These are phyloP conservation scores for Balaeniceps rex DNA, from an alignment of 2,113 vertebrate genomes.

Conservation along the genomic window DNA sequence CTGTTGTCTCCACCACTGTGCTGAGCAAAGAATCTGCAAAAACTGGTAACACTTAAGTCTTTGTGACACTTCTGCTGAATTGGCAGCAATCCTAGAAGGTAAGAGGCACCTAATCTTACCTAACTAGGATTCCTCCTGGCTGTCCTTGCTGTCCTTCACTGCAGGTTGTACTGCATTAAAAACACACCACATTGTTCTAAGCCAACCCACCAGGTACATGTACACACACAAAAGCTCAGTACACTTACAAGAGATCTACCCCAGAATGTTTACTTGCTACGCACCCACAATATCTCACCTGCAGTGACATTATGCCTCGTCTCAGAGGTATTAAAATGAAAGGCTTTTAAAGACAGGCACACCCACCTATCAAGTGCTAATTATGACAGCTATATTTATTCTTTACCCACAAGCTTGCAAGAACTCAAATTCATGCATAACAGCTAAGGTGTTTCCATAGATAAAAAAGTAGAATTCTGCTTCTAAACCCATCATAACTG, in stretches of 20 bases:
- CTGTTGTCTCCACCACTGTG: background rate
- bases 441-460: background rate
- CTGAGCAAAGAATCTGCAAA: background rate
- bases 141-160: background rate
- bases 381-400: background rate
- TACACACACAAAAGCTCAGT: accelerated
- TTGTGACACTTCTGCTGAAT: background rate
- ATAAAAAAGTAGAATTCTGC: background rate
- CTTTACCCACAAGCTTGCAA: background rate
- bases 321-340: background rate
- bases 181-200: background rate
- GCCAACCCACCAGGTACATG: background rate
- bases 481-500: background rate
- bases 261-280: background rate
- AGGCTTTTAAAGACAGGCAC: background rate
- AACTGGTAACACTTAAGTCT: background rate
- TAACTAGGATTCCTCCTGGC: background rate
- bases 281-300: background rate
- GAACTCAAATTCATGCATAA: background rate
- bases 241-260: background rate
- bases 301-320: background rate
- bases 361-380: background rate
- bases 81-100: background rate
- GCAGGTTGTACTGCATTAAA: background rate
- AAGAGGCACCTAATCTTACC: background rate